Evolutionary conservation across 2,113 vertebrate genomes (phyloP), one percentile per base, ranked within the genome.

Genomic region (Chauna torquata): DNA sequence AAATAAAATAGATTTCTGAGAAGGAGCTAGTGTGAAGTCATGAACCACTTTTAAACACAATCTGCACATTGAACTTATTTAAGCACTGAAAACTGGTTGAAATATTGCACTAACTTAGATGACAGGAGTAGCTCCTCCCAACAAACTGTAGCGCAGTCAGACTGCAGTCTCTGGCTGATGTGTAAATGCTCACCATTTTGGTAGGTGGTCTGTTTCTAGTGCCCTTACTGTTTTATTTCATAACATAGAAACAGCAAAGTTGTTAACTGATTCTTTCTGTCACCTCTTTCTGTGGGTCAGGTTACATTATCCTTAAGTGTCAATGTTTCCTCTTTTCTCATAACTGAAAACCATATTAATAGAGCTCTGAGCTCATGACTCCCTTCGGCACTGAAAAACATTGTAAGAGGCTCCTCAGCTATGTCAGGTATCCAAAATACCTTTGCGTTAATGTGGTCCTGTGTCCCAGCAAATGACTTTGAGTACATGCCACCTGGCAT

Each of bases 1-100:
- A 95, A 74, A 92, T 82, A 80, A 81, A 89, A 93, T n/a, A 70
- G 38, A 65, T 74, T 95, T 89, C 54, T 68, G 55, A 81, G 52
- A 88, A 86, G 25, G 12, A 86, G n/a, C 20, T 87, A 38, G 22
- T 93, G 55, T 77, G 72, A 96, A 95, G 76, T 64, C 34, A 83
- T 15, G 8, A 82, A 50, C 9, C 12, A 61, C 68, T 96, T 82
- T 81, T 25, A 69, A 89, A 90, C 15, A 72, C 22, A 84, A 49
- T 90, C 84, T 57, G 30, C 54, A 74, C 30, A 86, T 45, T 49
- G 20, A 92, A 59, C 23, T 77, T 89, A 45, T 71, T 89, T 75
- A 72, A 86, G 27, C 78, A 86, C 38, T 91, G 59, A 88, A 89
- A 91, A 4, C 38, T 96, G n/a, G 16, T 40, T 89, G 66, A 96